Conservation (phyloP, 2,113 vertebrate species). For the Crotalus helleri region DNA sequence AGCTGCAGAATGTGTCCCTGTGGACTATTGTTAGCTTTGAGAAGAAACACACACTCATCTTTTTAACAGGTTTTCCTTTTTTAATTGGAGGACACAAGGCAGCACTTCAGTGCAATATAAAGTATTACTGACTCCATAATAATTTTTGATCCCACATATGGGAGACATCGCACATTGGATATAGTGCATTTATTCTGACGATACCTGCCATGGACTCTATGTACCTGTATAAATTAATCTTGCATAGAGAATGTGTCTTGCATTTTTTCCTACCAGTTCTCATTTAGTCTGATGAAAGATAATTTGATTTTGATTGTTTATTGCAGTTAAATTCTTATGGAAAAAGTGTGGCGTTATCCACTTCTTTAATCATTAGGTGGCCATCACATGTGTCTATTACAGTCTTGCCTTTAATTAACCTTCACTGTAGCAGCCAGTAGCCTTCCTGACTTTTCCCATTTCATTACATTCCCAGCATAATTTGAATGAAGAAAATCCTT, state of each 20-base stretch:
- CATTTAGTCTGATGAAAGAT: not conserved
- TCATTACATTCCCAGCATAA: not conserved
- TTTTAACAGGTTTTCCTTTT: conserved; percentile 26
- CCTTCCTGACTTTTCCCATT: not conserved
- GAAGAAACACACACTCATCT: conserved; percentile 12
- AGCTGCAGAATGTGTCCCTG: conserved; percentile 23
- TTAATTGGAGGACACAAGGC: conserved; percentile 34
- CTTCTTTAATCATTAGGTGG: not conserved
- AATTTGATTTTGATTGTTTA: not conserved
- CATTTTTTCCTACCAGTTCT: not conserved
- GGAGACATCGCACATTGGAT: not conserved
- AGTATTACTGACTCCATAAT: conserved; percentile 24
- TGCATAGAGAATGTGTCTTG: not conserved
- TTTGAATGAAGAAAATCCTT: not conserved
- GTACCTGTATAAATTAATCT: not conserved
- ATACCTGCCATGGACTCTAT: not conserved
- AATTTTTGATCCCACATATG: conserved; percentile 2
- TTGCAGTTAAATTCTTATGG: not conserved
- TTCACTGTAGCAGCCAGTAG: not conserved
- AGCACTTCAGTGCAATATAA: not conserved
- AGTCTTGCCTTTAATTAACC: not conserved
- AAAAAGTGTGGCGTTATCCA: not conserved
- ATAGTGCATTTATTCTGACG: not conserved
- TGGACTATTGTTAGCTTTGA: conserved; percentile 7
- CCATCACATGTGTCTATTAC: not conserved